Evolutionary conservation across 2,113 vertebrate species (phyloP).

Genomic region (Pseudorhombus dupliciocellatus): DNA sequence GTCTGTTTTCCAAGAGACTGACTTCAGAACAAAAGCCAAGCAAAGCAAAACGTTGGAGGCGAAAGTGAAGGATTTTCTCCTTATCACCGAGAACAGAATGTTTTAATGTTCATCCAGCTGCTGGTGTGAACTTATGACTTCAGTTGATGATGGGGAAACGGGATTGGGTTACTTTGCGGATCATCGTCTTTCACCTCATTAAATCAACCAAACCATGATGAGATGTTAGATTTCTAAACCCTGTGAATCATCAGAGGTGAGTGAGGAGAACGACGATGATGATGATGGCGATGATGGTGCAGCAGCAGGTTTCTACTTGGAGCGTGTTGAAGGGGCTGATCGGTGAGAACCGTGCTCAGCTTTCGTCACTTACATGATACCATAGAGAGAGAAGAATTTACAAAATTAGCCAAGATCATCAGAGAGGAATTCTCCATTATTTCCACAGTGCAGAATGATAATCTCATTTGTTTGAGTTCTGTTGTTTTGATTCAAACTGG

Average conservation of each 20-base stretch:
- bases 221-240: slow-evolving; percentile 32
- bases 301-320: slow-evolving; percentile 2
- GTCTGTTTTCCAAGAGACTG: too few species aligned
- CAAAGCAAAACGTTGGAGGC: not conserved
- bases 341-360: slow-evolving; percentile 7
- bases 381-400: slow-evolving; percentile 26
- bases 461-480: not conserved
- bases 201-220: not conserved
- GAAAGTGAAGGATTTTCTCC: slow-evolving; percentile 18
- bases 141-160: slow-evolving; percentile 10
- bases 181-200: slow-evolving; percentile 36
- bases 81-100: slow-evolving; percentile 42
- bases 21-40: slow-evolving; percentile 18
- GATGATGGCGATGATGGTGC: not conserved
- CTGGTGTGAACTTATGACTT: slow-evolving; percentile 33
- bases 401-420: slow-evolving; percentile 29
- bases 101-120: slow-evolving; percentile 51
- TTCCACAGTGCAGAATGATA: slow-evolving; percentile 21
- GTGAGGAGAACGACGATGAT: slow-evolving; percentile 13
- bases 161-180: slow-evolving; percentile 27
- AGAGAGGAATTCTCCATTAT: slow-evolving; percentile 29
- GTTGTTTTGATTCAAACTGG: slow-evolving; percentile 30
- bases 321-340: slow-evolving; percentile 1
- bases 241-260: slow-evolving; percentile 28
- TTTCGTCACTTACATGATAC: slow-evolving; percentile 7